Percentiles rank a stretch among this genome's conserved stretches.
These are phyloP conservation scores for Lutjanus erythropterus DNA, from an alignment of 2,113 vertebrate species.

Conservation along the genomic window DNA sequence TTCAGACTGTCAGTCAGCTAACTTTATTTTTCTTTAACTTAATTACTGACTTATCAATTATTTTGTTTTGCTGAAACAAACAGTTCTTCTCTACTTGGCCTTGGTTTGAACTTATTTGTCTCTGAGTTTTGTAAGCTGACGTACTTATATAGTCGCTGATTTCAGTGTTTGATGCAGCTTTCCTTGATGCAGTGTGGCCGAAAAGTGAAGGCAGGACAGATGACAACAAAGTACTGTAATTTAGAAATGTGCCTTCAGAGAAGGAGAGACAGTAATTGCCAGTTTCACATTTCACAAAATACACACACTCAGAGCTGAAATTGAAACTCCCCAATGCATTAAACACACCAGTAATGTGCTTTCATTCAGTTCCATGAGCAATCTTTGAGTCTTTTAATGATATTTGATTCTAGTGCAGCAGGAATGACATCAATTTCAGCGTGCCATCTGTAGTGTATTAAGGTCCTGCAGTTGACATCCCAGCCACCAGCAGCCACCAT, in stretches of 20 bases:
- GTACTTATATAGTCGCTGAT: not conserved
- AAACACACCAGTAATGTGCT: not conserved
- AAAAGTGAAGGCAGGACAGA: not conserved
- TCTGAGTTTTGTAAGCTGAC: not conserved
- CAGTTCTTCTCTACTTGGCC: not conserved
- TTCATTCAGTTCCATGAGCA: not conserved
- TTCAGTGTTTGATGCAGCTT: not conserved
- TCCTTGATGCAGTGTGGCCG: not conserved
- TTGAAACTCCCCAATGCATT: not conserved
- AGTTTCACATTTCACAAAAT: not conserved
- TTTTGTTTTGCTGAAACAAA: not conserved
- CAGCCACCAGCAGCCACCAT: not conserved
- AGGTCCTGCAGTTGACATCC: not conserved
- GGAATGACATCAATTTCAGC: not conserved
- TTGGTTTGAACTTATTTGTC: not conserved
- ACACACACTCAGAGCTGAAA: not conserved
- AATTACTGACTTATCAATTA: not conserved
- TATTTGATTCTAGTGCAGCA: not conserved
- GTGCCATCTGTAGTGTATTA: not conserved
- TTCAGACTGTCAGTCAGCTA: not conserved
- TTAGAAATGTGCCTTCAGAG: constrained; percentile 1
- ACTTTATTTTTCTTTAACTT: not conserved
- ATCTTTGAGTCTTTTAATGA: not conserved
- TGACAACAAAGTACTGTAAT: not conserved
- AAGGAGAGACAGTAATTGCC: not conserved